Percentiles rank a stretch among this genome's conserved stretches.
phyloP scores from a whole-genome alignment of 2,797 vertebrate species.

The Lithobates sylvaticus region DNA sequence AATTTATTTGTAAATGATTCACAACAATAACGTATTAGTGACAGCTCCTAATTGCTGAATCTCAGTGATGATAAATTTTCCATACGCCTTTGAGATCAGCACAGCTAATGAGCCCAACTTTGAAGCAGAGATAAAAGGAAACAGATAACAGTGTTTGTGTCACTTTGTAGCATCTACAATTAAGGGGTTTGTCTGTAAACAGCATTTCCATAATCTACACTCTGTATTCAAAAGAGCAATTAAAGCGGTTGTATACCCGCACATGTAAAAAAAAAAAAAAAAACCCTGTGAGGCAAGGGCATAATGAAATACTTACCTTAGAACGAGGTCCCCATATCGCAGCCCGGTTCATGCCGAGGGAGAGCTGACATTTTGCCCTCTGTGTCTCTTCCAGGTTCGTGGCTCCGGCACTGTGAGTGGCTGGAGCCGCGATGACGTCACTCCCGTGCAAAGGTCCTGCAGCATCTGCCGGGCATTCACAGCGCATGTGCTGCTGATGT shows the following conservation, averaged over 20 bases:
- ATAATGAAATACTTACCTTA: too few relatives aligned
- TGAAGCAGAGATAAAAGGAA: constrained; percentile 54
- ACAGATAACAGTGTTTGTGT: constrained; percentile 40
- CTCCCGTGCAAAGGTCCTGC: too few relatives aligned
- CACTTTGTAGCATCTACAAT: constrained; percentile 33
- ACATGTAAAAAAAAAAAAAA: too few relatives aligned
- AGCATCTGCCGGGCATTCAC: too few relatives aligned
- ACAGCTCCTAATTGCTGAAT: constrained; percentile 17
- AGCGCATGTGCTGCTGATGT: too few relatives aligned
- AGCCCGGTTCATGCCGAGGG: too few relatives aligned
- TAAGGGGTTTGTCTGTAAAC: constrained; percentile 50
- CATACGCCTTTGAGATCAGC: background rate
- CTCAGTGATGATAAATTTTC: background rate
- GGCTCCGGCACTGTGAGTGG: too few relatives aligned
- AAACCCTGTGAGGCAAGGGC: too few relatives aligned
- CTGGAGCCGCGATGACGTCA: too few relatives aligned
- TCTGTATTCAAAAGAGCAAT: constrained; percentile 41
- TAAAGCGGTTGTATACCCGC: background rate
- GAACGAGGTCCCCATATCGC: too few relatives aligned
- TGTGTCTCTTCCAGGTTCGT: too few relatives aligned
- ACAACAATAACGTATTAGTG: constrained; percentile 10
- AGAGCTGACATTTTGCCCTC: too few relatives aligned
- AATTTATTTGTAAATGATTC: constrained; percentile 1
- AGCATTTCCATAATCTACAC: constrained; percentile 53
- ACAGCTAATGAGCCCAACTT: constrained; percentile 50